Percentiles rank a stretch among this genome's conserved stretches.
phyloP scores from a whole-genome alignment of 1,140 invertebrate species.

The Drosophila lini region DNA sequence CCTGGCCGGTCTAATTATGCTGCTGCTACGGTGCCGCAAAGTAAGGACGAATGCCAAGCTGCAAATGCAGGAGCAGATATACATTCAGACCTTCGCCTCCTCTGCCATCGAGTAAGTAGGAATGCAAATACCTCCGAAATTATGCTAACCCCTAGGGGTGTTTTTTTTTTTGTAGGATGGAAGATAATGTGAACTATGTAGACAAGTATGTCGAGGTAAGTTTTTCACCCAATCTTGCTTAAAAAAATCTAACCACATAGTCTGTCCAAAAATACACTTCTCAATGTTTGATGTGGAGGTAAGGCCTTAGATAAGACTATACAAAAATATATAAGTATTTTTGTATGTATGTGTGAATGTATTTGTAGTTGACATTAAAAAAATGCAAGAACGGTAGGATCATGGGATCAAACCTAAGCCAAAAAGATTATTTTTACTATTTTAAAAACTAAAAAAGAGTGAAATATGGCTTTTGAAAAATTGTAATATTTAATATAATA shows the following conservation, averaged over 20 bases:
- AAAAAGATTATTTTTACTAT: no score
- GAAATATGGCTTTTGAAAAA: no score
- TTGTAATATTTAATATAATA: no score
- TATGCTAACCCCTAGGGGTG: not conserved
- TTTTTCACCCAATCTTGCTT: not conserved
- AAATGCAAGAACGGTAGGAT: no score
- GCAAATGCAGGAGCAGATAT: conserved; percentile 62
- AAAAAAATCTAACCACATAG: not conserved
- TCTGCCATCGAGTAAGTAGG: conserved; percentile 58
- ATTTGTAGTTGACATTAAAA: no score
- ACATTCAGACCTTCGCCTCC: conserved; percentile 60
- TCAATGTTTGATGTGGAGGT: not conserved
- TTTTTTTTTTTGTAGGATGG: conserved; percentile 55
- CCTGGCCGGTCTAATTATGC: conserved; percentile 37
- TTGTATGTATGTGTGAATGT: no score
- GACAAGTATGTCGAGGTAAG: conserved; percentile 78
- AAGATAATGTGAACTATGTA: conserved; percentile 80
- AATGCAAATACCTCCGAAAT: not conserved
- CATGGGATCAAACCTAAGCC: no score
- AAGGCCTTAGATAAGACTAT: not conserved
- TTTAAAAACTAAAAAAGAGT: no score
- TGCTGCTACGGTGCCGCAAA: conserved; percentile 42
- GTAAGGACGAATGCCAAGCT: conserved; percentile 44
- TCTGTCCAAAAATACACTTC: not conserved
- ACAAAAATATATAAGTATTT: no score